Base-by-base conservation (phyloP, 1,140 invertebrate species). In the Drusus annulatus region DNA sequence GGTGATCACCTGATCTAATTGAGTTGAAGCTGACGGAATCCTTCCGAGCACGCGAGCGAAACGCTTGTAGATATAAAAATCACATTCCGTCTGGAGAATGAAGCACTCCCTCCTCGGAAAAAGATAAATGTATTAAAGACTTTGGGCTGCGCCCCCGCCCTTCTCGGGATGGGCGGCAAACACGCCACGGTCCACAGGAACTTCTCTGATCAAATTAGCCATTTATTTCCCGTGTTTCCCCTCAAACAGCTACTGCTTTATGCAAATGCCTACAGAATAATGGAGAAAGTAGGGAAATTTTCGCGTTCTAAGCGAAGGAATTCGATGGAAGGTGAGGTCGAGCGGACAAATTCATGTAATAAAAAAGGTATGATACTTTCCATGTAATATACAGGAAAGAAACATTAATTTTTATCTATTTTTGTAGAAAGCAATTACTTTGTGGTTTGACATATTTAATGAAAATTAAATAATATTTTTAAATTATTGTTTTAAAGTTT, bases 41-140 rank as follows among this genome's bases (percentile, higher is more conserved):
- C 36, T 45, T 45, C 13, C 8, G 36, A 10, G 36, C 36, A 45
- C 36, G 36, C 36, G 36, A 45, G 36, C 36, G 13, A 60, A 19
- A 21, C 56, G 56, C 17, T 60, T 21, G 8, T 16, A 65, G 25
- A 65, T 65, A 65, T 65, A 31, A 65, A 65, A 65, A 65, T 65
- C 62, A 65, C 62, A 65, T 65, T 60, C 25, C 6, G 62, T 65
- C 16, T 15, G 62, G 36, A 45, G 21, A 25, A 31, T 65, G 62
- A 65, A 65, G 28, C 62, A 16, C 62, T 28, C 62, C 21, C 62
- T 65, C 62, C 28, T 65, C n/a, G 62, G 36, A 65, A 13, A 45
- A 45, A 45, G 36, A 45, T 45, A 65, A 65, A 28, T 65, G 16
- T 60, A 19, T 8, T 6, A 19, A 19, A 60, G 56, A 23, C n/a